A percentile compares a stretch with the other conserved stretches of the same genome.
Evolutionary conservation across 2,113 vertebrate species (phyloP).

Genomic region (Vimba vimba): DNA sequence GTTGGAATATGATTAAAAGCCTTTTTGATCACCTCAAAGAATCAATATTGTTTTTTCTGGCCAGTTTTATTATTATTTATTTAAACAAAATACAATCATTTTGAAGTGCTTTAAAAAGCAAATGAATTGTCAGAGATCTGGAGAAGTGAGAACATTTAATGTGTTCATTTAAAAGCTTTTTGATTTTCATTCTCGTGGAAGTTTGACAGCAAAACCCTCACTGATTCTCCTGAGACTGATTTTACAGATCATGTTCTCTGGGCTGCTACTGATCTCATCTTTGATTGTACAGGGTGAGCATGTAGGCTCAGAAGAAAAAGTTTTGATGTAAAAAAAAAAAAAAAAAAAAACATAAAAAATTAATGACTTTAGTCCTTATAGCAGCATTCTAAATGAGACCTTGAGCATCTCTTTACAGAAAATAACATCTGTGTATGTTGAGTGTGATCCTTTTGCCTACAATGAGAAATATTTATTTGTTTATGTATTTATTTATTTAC

Average conservation of each 20-base stretch:
- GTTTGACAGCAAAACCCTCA: conserved; percentile 2
- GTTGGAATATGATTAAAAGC: too few relatives aligned
- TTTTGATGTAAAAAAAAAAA: conserved; percentile 6
- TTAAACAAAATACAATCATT: neutral
- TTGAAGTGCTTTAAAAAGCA: neutral
- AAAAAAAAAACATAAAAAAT: neutral
- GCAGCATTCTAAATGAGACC: neutral
- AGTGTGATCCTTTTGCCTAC: neutral
- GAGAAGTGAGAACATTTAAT: neutral
- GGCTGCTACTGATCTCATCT: conserved; percentile 19
- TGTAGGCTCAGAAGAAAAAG: neutral
- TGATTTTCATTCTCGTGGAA: conserved; percentile 2
- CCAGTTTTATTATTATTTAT: neutral
- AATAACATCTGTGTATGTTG: neutral
- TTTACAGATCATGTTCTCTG: conserved; percentile 1
- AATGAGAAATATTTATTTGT: neutral
- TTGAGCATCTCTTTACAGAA: neutral
- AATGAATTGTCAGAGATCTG: neutral
- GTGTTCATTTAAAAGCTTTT: conserved; percentile 9
- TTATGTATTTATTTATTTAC: neutral
- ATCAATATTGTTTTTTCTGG: neutral
- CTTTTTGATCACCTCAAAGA: neutral
- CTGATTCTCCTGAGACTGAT: conserved; percentile 8
- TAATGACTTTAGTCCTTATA: neutral
- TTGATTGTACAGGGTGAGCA: conserved; percentile 10